Base-by-base conservation (phyloP, 2,888 invertebrate species). In the Nephrocerus scutellatus region DNA sequence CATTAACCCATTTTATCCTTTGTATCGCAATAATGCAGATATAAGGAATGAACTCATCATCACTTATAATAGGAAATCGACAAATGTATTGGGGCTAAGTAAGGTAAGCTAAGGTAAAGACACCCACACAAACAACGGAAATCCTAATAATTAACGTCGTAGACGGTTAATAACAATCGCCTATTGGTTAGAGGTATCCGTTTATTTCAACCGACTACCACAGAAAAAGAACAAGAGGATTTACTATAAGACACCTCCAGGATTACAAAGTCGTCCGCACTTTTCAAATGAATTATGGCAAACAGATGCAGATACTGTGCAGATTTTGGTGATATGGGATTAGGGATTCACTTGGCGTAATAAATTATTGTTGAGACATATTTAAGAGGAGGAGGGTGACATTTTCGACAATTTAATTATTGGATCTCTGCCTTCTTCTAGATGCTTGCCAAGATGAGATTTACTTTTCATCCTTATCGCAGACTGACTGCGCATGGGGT, bases 351-450 rank as follows among this genome's bases (percentile, higher is more conserved):
- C 44, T 46, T 36, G 31, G 24, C 33, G 46, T 36, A 44, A 46
- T 46, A 46, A 46, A 46, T 46, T 46, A 46, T n/a, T 46, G 38
- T 41, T 30, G 44, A 26, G 30, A 26, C 36, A 21, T 36, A 28
- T 35, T 31, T 38, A 46, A 41, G 33, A 29, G 25, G 31, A 39
- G n/a, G n/a, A n/a, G n/a, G n/a, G n/a, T n/a, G n/a, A n/a, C n/a
- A n/a, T n/a, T n/a, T n/a, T n/a, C n/a, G n/a, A n/a, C n/a, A 46
- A 46, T 44, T 46, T 44, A 46, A 46, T 46, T 46, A 46, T 46
- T 46, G 44, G 46, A 44, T 44, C 44, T 46, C 23, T 41, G 36
- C 44, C 36, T 28, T n/a, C n/a, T n/a, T n/a, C n/a, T n/a, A n/a
- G n/a, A n/a, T n/a, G n/a, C n/a, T n/a, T n/a, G n/a, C n/a, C n/a